Evolutionary conservation across 2,113 vertebrate genomes (phyloP).

Genomic region (Elachura formosa): DNA sequence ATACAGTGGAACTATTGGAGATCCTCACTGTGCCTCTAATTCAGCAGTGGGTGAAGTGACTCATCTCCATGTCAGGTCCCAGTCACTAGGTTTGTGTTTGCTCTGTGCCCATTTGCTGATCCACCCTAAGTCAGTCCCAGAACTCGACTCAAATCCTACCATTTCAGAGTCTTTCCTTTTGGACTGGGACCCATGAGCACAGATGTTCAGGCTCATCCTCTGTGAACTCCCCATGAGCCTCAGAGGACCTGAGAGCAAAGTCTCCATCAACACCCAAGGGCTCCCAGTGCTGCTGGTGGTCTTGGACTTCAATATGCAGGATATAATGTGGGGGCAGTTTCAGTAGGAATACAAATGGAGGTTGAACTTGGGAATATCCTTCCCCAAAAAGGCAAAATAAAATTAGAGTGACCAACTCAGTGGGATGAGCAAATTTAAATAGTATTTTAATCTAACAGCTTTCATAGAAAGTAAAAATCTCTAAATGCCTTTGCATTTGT

Average conservation of each 20-base stretch:
- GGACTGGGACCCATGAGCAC: neutral
- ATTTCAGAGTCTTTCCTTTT: neutral
- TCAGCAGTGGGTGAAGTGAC: neutral
- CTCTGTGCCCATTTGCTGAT: neutral
- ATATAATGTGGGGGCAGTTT: neutral
- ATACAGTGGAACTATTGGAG: neutral
- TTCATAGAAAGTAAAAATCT: neutral
- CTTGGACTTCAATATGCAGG: rapidly evolving
- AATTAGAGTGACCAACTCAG: neutral
- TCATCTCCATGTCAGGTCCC: rapidly evolving
- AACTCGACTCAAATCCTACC: neutral
- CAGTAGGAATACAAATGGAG: neutral
- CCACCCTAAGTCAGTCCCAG: neutral
- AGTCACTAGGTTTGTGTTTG: neutral
- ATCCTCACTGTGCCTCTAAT: neutral
- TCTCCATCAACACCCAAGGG: neutral
- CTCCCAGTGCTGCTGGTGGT: neutral
- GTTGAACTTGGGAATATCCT: neutral
- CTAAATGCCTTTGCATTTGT: neutral
- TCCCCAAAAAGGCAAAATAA: neutral
- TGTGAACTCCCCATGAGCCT: rapidly evolving
- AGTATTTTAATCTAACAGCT: neutral
- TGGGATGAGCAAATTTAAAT: neutral
- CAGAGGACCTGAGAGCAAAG: neutral
- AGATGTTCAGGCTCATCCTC: neutral